These are phyloP conservation scores for Acrossocheilus fasciatus DNA, from an alignment of 2,797 vertebrate species.

Conservation along the genomic window DNA sequence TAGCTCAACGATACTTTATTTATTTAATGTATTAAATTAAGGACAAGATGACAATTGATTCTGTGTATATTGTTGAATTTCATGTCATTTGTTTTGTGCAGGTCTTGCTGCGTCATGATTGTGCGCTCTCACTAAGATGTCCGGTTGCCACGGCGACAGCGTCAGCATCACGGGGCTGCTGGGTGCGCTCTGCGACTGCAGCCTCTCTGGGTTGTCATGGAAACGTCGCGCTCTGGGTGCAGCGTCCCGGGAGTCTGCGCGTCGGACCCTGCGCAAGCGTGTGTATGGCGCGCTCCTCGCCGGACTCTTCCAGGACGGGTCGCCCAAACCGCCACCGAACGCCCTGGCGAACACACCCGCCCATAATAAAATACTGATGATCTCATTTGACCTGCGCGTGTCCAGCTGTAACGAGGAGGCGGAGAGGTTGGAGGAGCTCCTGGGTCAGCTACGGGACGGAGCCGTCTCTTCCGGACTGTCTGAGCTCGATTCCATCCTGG, in stretches of 20 bases:
- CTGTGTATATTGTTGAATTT: not conserved
- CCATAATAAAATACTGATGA: constrained; percentile 92
- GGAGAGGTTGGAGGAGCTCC: constrained; percentile 87
- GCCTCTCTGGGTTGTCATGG: constrained; percentile 85
- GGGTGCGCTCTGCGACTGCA: constrained; percentile 86
- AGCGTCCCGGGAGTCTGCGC: constrained; percentile 78
- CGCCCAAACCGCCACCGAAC: constrained; percentile 68
- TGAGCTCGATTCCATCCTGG: constrained; percentile 84
- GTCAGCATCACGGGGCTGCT: constrained; percentile 90
- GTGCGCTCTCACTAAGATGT: constrained; percentile 34
- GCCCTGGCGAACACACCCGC: constrained; percentile 77
- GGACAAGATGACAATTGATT: not conserved
- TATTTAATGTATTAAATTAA: not conserved
- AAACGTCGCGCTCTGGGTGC: constrained; percentile 78
- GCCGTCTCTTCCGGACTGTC: constrained; percentile 61
- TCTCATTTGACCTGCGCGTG: constrained; percentile 92
- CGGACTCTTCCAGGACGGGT: constrained; percentile 85
- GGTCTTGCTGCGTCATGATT: constrained; percentile 5
- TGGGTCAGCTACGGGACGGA: constrained; percentile 79
- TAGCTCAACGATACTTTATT: not conserved
- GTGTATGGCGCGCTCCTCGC: constrained; percentile 87
- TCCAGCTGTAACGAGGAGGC: constrained; percentile 86
- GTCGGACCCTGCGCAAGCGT: constrained; percentile 79
- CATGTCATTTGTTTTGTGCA: constrained; percentile 18
- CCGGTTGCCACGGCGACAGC: constrained; percentile 58